Base-by-base conservation (phyloP, 2,888 invertebrate species). In the Hyalella azteca region DNA sequence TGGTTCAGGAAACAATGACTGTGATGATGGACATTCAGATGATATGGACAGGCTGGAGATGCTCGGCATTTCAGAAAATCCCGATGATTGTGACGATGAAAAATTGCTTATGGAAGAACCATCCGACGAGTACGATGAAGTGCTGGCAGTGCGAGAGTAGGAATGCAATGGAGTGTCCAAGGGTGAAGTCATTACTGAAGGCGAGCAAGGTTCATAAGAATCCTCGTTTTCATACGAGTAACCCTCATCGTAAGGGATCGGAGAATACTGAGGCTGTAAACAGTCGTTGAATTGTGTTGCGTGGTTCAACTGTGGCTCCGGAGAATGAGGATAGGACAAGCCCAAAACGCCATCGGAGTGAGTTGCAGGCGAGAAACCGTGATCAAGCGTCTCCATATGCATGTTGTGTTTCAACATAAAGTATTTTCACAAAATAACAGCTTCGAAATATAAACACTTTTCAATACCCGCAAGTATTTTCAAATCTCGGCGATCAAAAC, bases 321-420 rank as follows among this genome's bases (percentile, higher is more conserved):
- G 66, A 7, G 66, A 66, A 22, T 66, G 66, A n/a, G 66, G 66
- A 36, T 66, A 66, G 19, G 66, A 7, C 36, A 66, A 19, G 19
- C 66, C 66, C 36, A 66, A 36, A 36, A 66, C 66, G 36, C 66
- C 66, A 66, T 66, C 66, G 19, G 36, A 9, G 36, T 66, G 66
- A 66, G 36, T n/a, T 5, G 36, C 75, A n/a, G 75, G 29, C 11
- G 75, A 48, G 75, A 45, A 75, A 75, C 40, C 45, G 75, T 39
- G 75, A 29, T 75, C 75, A n/a, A 75, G 29, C 26, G 75, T 32
- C 75, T 75, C 75, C 75, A 75, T 75, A 75, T 75, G 75, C 75
- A 75, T 75, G 40, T 40, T 41, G 66, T 19, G 32, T 36, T 45
- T 66, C 66, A 19, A 19, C 66, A 66, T n/a, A 66, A 66, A 11